Evolutionary conservation across 2,113 vertebrate species (phyloP).

Genomic region (Melozone crissalis): DNA sequence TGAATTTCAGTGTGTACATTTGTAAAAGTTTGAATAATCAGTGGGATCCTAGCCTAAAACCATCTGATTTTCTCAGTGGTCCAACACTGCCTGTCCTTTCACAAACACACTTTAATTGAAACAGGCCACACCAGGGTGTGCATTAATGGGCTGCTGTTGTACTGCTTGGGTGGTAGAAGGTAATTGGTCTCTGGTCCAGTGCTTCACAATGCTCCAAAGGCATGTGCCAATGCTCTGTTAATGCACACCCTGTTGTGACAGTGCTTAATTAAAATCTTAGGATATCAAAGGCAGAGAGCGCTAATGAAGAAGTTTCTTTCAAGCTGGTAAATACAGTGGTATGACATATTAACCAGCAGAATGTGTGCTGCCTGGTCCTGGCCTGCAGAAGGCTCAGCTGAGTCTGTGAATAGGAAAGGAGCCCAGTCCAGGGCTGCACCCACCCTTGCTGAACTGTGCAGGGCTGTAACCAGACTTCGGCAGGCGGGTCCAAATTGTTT

Average conservation of each 20-base stretch:
- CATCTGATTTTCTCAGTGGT: slow-evolving; percentile 8
- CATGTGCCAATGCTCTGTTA: slow-evolving; percentile 30
- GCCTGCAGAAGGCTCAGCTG: background rate
- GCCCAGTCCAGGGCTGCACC: background rate
- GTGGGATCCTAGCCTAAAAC: background rate
- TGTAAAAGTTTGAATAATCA: slow-evolving; percentile 31
- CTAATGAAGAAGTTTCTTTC: slow-evolving; percentile 44
- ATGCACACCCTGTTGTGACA: slow-evolving; percentile 59
- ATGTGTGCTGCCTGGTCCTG: background rate
- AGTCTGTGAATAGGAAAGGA: background rate
- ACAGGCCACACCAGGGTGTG: slow-evolving; percentile 32
- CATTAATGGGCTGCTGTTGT: slow-evolving; percentile 25
- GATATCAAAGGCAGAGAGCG: slow-evolving; percentile 29
- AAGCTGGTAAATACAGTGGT: background rate
- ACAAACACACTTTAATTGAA: slow-evolving; percentile 55
- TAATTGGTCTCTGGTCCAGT: slow-evolving; percentile 64
- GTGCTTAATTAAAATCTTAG: slow-evolving; percentile 60
- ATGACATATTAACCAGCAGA: background rate
- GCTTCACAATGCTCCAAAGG: slow-evolving; percentile 51
- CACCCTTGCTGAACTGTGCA: too few species aligned
- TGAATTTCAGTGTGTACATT: background rate
- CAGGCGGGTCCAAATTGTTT: background rate
- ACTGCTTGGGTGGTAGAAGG: slow-evolving; percentile 48
- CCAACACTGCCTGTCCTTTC: background rate
- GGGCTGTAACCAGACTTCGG: background rate